phyloP scores from a whole-genome alignment of 2,888 invertebrate species.

The Mimumesa dahlbomi region DNA sequence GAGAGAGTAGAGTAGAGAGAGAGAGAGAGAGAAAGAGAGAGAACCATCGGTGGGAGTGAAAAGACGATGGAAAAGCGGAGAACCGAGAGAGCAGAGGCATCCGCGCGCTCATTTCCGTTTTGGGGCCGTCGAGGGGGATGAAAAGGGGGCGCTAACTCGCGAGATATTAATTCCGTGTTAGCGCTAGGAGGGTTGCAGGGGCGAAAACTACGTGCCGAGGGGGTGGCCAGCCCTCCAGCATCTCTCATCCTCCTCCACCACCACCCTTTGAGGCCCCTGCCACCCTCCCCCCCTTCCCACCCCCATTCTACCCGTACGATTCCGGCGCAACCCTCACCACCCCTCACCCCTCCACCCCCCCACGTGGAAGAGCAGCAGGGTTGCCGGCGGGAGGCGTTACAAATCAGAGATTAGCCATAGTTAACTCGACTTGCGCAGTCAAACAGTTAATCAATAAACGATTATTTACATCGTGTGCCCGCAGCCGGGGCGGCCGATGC shows the following conservation, averaged over 20 bases:
- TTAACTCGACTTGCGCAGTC: slow-evolving; percentile 80
- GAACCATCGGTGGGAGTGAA: slow-evolving; percentile 27
- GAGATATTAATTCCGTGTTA: slow-evolving; percentile 81
- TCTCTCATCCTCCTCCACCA: slow-evolving; percentile 34
- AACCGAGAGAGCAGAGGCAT: slow-evolving; percentile 75
- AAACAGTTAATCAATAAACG: slow-evolving; percentile 80
- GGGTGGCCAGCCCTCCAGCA: slow-evolving; percentile 59
- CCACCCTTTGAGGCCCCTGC: slow-evolving; percentile 27
- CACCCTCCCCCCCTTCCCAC: neutral
- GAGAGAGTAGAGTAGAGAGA: slow-evolving; percentile 8
- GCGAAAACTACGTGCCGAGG: slow-evolving; percentile 74
- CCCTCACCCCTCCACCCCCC: slow-evolving; percentile 8
- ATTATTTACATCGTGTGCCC: slow-evolving; percentile 77
- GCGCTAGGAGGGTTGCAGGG: slow-evolving; percentile 77
- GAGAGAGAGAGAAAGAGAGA: slow-evolving; percentile 15
- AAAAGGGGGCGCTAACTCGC: slow-evolving; percentile 77
- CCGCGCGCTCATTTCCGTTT: slow-evolving; percentile 80
- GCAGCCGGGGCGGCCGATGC: slow-evolving; percentile 33
- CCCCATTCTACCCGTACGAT: slow-evolving; percentile 33
- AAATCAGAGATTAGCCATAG: slow-evolving; percentile 80
- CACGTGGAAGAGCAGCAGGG: slow-evolving; percentile 60
- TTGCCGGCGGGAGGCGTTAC: slow-evolving; percentile 73
- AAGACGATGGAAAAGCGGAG: slow-evolving; percentile 59
- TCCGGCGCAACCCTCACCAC: slow-evolving; percentile 31
- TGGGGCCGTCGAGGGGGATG: slow-evolving; percentile 69